phyloP scores from a whole-genome alignment of 1,140 invertebrate species.

The Hetaerina americana region DNA sequence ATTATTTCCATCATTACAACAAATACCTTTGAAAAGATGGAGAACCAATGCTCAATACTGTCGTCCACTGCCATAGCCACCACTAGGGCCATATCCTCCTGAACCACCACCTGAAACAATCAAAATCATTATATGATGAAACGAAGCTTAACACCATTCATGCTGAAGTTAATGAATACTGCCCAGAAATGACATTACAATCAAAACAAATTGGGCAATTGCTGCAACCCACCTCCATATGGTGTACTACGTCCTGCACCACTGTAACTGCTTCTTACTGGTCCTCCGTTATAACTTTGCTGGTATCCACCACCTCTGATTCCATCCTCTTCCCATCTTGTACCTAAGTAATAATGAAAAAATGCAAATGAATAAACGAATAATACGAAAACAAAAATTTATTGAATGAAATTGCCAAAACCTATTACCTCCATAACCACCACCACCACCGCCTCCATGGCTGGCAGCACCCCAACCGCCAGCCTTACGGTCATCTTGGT shows the following conservation, averaged over 20 bases:
- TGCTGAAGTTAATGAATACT: too few species aligned
- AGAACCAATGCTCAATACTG: background rate
- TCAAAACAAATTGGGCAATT: too few species aligned
- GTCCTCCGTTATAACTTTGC: conserved; percentile 56
- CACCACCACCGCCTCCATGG: conserved; percentile 27
- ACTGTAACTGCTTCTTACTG: conserved; percentile 33
- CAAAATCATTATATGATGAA: too few species aligned
- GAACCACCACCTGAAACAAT: background rate
- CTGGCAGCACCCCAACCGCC: conserved; percentile 30
- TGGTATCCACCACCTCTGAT: conserved; percentile 44
- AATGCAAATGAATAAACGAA: background rate
- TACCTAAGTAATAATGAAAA: background rate
- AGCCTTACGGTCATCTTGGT: conserved; percentile 16
- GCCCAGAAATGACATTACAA: too few species aligned
- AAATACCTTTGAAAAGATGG: background rate
- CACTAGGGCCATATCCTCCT: background rate
- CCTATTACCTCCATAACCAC: conserved; percentile 13
- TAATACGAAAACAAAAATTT: too few species aligned
- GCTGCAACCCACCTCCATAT: conserved; percentile 10
- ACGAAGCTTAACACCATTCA: too few species aligned
- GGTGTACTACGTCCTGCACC: background rate
- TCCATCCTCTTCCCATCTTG: background rate
- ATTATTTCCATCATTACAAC: background rate
- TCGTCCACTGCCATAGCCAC: background rate
- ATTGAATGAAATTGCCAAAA: too few species aligned